Base-by-base conservation (phyloP, 2,113 vertebrate genomes). In the Hipposideros armiger region DNA sequence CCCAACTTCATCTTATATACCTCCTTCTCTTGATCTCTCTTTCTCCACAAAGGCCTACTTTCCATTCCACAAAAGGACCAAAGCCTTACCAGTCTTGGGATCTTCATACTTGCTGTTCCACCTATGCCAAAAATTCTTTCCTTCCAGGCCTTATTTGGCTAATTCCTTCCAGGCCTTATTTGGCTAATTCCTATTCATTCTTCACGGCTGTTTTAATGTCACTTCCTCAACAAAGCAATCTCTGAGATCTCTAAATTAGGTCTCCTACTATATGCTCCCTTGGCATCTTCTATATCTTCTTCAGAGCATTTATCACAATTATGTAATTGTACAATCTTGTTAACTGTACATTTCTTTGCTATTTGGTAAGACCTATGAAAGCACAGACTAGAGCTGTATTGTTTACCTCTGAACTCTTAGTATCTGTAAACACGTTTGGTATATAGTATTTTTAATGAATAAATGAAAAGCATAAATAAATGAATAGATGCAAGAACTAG, bases 391-490 rank as follows among this genome's bases (percentile, higher is more conserved):
- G 5, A 95, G 32, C 60, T 77, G 17, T 13, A 36, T 11, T 73
- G 2, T 40, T 95, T 69, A 83, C 6, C 7, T 89, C 40, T 91
- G 64, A 77, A 95, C 16, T 94, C 20, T 54, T 60, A 62, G 40
- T 67, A 26, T 90, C 45, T 58, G 2, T 11, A 90, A 76, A n/a
- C 6, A 72, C 76, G 40, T 45, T 66, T 83, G 16, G 13, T 85
- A 90, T 50, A 73, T 20, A 72, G 8, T 64, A 64, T 81, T 82
- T 95, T n/a, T 58, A 83, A 83, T 78, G 15, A 97, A 58, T 60
- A 5, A 82, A 77, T 20, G 32, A 58, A 73, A 90, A 54, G n/a
- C 24, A 67, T 70, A 50, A 82, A 70, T 50, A 50, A 67, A 42
- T 78, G 10, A 67, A 66, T 1, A 26, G 9, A 50, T 47, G 19